Evolutionary conservation across 2,113 vertebrate species (phyloP), one percentile per base, ranked within the genome.

Genomic region (Entomyzon cyanotis): DNA sequence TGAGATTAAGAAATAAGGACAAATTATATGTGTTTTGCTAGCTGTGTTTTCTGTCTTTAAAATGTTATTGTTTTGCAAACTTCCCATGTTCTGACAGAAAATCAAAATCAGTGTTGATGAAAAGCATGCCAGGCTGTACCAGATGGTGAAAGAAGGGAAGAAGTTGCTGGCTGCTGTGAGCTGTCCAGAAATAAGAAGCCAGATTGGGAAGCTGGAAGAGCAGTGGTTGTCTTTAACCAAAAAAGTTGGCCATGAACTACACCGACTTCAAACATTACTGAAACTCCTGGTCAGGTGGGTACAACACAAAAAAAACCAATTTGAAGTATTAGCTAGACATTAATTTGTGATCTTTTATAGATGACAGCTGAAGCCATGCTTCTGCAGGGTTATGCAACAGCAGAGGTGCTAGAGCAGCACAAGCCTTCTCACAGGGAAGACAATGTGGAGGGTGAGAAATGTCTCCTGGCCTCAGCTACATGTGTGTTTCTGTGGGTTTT

Each of bases 251-350:
- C 97, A 95, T 1, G 97, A 98, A 31, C 91, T 97, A 12, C 96
- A 96, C 35, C 81, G 87, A 41, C 81, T 97, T 27, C 97, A 98
- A 4, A 98, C 94, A 0, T 97, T 97, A 7, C 97, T 98, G 80
- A 98, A 96, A 69, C 98, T 98, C 53, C 97, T 97, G 77, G 83
- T 92, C 96, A 99, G 98, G 99, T 99, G 71, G 70, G 95, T 95
- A 5, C 24, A 92, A 63, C 20, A 80, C 46, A 33, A 30, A 79
- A 30, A 79, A 60, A 1, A 14, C 23, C 6, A 62, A 14, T 15
- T 33, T 20, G 10, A 33, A 3, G 16, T 63, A 39, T 3, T 14
- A 37, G 25, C 33, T 75, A 24, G 56, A 74, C 56, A 71, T 76
- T 37, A 58, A 39, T 42, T 28, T 31, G 41, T 83, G 24, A 41